Base-by-base conservation (phyloP, 2,797 vertebrate species). In the Tapera naevia region DNA sequence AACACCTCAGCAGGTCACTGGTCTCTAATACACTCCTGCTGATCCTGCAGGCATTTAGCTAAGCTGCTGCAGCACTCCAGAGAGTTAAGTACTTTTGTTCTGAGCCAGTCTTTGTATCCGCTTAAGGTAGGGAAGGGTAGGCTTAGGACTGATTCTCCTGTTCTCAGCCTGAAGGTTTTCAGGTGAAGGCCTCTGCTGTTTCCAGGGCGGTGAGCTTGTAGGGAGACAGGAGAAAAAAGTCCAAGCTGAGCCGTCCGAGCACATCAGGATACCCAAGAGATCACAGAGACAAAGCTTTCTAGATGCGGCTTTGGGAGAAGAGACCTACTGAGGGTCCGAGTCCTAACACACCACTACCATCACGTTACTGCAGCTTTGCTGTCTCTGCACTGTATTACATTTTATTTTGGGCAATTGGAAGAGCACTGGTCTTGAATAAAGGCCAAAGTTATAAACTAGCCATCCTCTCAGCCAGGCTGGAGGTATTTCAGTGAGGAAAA, bases 321-420 rank as follows among this genome's bases (percentile, higher is more conserved):
- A 28, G 10, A 28, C 23, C 32, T 80, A 10, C 5, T 1, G 46
- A 9, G n/a, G 22, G 33, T 37, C 24, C 0, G 6, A 78, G 33
- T 14, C 32, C 30, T 22, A 27, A 33, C 2, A 23, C 53, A 35
- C 23, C 2, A 3, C 28, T 37, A 33, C 5, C 6, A 21, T 37
- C 5, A 5, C 0, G 1, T 17, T 28, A 61, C 35, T 3, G 1
- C 10, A 30, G 56, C 0, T 1, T 4, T 5, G 23, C 7, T 9
- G 53, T n/a, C 57, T 39, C 79, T 45, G 50, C 56, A 9, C 25
- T 41, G 43, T 2, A 2, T 54, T 80, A 0, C 23, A 57, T 43
- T 87, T 88, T 64, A 53, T 64, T 89, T 57, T 45, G 10, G 91
- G 87, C 81, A 69, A 86, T 78, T 76, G 60, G 54, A 76, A 83